Evolutionary conservation across 2,888 invertebrate species (phyloP).

Genomic region (Schizotus pectinicornis): DNA sequence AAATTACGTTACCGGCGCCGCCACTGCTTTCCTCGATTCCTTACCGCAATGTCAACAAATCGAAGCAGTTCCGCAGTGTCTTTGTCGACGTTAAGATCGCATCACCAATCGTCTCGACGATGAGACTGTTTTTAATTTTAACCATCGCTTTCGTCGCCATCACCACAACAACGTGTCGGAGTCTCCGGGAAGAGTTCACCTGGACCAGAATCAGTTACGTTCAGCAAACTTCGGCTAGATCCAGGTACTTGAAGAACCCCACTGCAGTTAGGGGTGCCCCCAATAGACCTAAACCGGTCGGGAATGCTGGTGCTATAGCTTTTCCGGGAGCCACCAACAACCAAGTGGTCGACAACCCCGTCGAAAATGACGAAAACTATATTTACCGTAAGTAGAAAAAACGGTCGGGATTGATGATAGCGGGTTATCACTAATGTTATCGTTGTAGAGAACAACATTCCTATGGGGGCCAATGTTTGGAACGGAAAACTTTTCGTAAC

Average conservation of each 20-base stretch:
- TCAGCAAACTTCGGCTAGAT: neutral
- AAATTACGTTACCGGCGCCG: too few species aligned
- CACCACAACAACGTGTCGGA: slow-evolving; percentile 25
- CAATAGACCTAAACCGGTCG: neutral
- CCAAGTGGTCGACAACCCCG: neutral
- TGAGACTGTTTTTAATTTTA: too few species aligned
- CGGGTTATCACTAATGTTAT: slow-evolving; percentile 2
- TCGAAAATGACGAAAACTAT: slow-evolving; percentile 10
- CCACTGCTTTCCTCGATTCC: too few species aligned
- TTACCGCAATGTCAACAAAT: too few species aligned
- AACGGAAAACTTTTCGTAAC: slow-evolving; percentile 72
- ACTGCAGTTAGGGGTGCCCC: too few species aligned
- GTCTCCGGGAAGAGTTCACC: slow-evolving; percentile 53
- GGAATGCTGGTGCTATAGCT: neutral
- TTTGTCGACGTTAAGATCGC: too few species aligned
- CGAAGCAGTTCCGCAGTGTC: too few species aligned
- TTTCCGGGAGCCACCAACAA: slow-evolving; percentile 15
- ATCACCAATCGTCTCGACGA: too few species aligned
- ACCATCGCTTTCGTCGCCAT: too few species aligned
- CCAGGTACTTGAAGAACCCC: too few species aligned
- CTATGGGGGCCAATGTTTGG: slow-evolving; percentile 71
- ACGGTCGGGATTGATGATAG: neutral
- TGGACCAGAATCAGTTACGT: slow-evolving; percentile 53
- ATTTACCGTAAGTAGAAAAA: slow-evolving; percentile 15
- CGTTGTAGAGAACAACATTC: slow-evolving; percentile 65